Conservation (phyloP, 1,140 invertebrate genomes). For the Dreissena rostriformis region DNA sequence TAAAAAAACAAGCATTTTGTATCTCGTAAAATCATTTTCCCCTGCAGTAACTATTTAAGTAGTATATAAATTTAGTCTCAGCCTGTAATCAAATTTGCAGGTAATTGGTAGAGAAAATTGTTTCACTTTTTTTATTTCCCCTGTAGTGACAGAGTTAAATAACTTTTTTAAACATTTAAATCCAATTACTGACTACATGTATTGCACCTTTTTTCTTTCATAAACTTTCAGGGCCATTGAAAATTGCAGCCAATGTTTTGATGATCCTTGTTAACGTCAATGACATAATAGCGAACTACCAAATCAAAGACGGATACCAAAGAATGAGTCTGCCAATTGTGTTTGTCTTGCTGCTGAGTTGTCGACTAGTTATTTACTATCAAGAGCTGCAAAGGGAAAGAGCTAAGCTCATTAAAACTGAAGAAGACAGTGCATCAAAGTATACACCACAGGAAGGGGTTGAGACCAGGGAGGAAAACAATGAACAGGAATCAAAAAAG, state of each 20-base stretch:
- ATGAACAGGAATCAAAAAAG: background rate
- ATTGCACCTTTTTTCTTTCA: too few relatives aligned
- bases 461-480: background rate
- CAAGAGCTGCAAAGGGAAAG: conserved; percentile 60
- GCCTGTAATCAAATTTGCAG: too few relatives aligned
- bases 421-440: background rate
- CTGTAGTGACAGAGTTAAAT: too few relatives aligned
- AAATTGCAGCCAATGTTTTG: conserved; percentile 92
- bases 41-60: too few relatives aligned
- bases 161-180: too few relatives aligned
- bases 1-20: too few relatives aligned
- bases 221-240: conserved; percentile 89
- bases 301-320: conserved; percentile 96
- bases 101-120: too few relatives aligned
- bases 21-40: too few relatives aligned
- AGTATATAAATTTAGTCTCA: too few relatives aligned
- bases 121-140: too few relatives aligned
- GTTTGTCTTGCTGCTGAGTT: conserved; percentile 97
- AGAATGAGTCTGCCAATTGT: conserved; percentile 95
- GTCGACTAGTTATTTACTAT: conserved; percentile 89
- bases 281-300: conserved; percentile 95
- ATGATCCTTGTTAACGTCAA: conserved; percentile 92
- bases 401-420: conserved; percentile 16
- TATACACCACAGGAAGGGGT: background rate
- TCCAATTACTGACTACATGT: too few relatives aligned